Evolutionary conservation across 2,888 invertebrate genomes (phyloP), one percentile per base, ranked within the genome.

Genomic region (Spisula solida): DNA sequence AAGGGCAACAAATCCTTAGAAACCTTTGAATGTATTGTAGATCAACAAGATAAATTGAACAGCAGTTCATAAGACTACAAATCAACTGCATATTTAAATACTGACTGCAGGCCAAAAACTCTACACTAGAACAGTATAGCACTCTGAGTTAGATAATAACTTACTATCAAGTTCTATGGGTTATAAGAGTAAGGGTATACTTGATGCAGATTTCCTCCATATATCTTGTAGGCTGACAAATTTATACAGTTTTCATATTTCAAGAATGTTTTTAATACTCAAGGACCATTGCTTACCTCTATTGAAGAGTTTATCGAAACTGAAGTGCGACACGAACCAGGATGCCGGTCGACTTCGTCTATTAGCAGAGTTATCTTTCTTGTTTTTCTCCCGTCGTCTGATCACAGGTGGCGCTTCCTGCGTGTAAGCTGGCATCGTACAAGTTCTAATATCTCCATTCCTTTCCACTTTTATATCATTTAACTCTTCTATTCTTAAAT

Each of bases 301-400:
- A 56, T 88, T 70, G 66, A 92, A 92, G 14, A 92, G 86, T 82
- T 89, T 92, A 79, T 91, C 90, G 83, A 91, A 91, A 88, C 91
- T 90, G 82, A 92, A 92, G 85, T 91, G 89, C 16, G 91, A 89
- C 81, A 91, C 91, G 82, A 92, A 92, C 92, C 92, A 92, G 20
- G 91, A 91, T 6, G 91, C 90, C 47, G 91, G 91, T 20, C 91
- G 88, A 70, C 90, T 91, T 47, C 92, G 82, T 47, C 92, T 87
- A 55, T 92, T 92, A 14, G 81, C 86, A 51, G 87, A 79, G 85
- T 91, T 90, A 66, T 92, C 91, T 78, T 88, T 88, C 89, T 90
- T 90, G 75, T 86, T 89, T 87, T 92, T 92, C 47, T 92, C 92
- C 51, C 92, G 79, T 60, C 92, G 81, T 60, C 91, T 80, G 55